Evolutionary conservation across 2,888 invertebrate genomes (phyloP).

Genomic region (Bedellia somnulentella): DNA sequence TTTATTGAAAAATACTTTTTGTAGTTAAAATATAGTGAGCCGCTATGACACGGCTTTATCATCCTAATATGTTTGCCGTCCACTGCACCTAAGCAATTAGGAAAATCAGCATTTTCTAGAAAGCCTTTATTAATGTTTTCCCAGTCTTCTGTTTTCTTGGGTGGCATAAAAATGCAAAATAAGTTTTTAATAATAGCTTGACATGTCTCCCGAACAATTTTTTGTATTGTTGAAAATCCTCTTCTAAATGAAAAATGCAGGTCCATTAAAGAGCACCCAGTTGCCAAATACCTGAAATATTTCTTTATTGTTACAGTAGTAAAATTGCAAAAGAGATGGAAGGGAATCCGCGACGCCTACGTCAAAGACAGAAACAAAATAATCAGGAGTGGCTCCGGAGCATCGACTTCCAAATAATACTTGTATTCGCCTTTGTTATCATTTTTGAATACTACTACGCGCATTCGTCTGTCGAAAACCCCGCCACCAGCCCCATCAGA

Average conservation of each 20-base stretch:
- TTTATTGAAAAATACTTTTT: slow-evolving; percentile 9
- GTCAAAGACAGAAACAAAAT: slow-evolving; percentile 12
- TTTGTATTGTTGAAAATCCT: slow-evolving; percentile 9
- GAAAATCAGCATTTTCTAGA: slow-evolving; percentile 9
- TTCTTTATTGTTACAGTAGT: slow-evolving; percentile 10
- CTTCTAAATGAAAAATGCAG: slow-evolving; percentile 11
- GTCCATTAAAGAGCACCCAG: slow-evolving; percentile 9
- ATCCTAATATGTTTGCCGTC: slow-evolving; percentile 12
- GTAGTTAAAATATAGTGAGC: slow-evolving; percentile 9
- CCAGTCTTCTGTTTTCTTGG: slow-evolving; percentile 10
- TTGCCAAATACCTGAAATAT: slow-evolving; percentile 11
- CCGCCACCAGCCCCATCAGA: slow-evolving; percentile 9
- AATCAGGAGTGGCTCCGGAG: slow-evolving; percentile 10
- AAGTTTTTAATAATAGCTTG: slow-evolving; percentile 11
- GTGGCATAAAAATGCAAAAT: slow-evolving; percentile 12
- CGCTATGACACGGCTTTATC: slow-evolving; percentile 5
- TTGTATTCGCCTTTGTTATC: slow-evolving; percentile 12
- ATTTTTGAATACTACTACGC: slow-evolving; percentile 12
- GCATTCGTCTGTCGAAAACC: slow-evolving; percentile 11
- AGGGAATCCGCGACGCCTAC: slow-evolving; percentile 10
- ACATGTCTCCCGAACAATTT: slow-evolving; percentile 10
- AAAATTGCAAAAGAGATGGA: slow-evolving; percentile 9
- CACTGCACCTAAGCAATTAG: slow-evolving; percentile 9
- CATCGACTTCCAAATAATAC: slow-evolving; percentile 12
- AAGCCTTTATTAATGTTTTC: slow-evolving; percentile 10